Evolutionary conservation across 1,140 invertebrate genomes (phyloP).

Genomic region (Eurytemora carolleeae): DNA sequence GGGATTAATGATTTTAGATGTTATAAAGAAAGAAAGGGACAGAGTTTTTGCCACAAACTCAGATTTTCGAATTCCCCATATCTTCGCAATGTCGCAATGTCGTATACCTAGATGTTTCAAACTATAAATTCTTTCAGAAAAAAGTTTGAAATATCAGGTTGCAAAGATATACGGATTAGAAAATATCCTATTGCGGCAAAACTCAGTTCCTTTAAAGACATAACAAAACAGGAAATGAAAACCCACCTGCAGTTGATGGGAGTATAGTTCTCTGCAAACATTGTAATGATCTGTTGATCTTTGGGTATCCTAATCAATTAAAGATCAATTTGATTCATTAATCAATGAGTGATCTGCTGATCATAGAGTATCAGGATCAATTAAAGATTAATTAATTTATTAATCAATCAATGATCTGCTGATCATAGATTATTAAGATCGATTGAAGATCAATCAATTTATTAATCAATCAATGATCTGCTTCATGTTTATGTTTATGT

Average conservation of each 20-base stretch:
- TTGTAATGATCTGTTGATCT: conserved; percentile 17
- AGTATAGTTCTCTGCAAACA: conserved; percentile 72
- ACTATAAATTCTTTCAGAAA: neutral
- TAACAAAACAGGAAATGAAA: neutral
- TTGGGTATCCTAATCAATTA: conserved; percentile 35
- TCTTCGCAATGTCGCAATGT: no score
- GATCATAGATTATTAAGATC: conserved; percentile 13
- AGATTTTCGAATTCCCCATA: no score
- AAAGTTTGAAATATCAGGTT: neutral
- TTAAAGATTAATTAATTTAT: neutral
- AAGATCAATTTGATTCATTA: conserved; percentile 48
- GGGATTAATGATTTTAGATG: no score
- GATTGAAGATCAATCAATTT: neutral
- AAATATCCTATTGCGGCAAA: neutral
- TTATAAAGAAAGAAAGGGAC: no score
- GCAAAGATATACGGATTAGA: neutral
- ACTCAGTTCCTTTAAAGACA: neutral
- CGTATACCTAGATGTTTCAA: neutral
- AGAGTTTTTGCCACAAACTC: no score
- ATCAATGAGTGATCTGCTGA: conserved; percentile 49
- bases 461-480: neutral
- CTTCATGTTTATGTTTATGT: neutral
- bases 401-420: neutral
- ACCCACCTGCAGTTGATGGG: conserved; percentile 70
- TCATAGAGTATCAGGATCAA: conserved; percentile 23